Percentiles rank a stretch among this genome's conserved stretches.
These are phyloP conservation scores for Ictalurus furcatus DNA, from an alignment of 2,113 vertebrate genomes.

Conservation along the genomic window DNA sequence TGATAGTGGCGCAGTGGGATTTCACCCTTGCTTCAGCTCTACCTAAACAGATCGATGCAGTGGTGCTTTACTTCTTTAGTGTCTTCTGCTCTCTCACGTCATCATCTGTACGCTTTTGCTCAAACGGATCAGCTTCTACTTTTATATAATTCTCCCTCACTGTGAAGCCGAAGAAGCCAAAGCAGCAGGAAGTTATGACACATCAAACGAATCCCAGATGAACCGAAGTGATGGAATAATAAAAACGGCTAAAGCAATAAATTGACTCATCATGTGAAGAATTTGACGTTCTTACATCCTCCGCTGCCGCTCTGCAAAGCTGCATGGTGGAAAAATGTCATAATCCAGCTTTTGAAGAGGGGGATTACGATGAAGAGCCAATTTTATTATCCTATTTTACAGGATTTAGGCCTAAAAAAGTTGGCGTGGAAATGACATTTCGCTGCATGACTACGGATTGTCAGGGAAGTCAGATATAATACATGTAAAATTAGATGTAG, in stretches of 20 bases:
- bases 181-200: constrained; percentile 64
- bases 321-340: constrained; percentile 62
- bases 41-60: neutral
- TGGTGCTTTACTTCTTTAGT: neutral
- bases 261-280: constrained; percentile 74
- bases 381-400: constrained; percentile 55
- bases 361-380: constrained; percentile 60
- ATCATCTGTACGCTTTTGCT: neutral
- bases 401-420: constrained; percentile 39
- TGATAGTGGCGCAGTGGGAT: neutral
- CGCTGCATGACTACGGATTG: constrained; percentile 23
- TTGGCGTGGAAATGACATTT: constrained; percentile 35
- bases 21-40: neutral
- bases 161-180: constrained; percentile 51
- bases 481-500: neutral
- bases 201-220: constrained; percentile 73
- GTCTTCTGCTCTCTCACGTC: neutral
- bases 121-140: neutral
- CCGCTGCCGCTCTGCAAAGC: constrained; percentile 62
- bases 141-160: neutral
- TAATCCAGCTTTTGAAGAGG: constrained; percentile 63
- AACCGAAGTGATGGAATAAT: neutral
- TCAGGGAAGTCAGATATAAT: neutral
- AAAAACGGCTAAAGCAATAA: constrained; percentile 46
- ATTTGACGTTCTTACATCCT: constrained; percentile 65